Base-by-base conservation (phyloP, 2,888 invertebrate species). In the Dorcus parallelipipedus region DNA sequence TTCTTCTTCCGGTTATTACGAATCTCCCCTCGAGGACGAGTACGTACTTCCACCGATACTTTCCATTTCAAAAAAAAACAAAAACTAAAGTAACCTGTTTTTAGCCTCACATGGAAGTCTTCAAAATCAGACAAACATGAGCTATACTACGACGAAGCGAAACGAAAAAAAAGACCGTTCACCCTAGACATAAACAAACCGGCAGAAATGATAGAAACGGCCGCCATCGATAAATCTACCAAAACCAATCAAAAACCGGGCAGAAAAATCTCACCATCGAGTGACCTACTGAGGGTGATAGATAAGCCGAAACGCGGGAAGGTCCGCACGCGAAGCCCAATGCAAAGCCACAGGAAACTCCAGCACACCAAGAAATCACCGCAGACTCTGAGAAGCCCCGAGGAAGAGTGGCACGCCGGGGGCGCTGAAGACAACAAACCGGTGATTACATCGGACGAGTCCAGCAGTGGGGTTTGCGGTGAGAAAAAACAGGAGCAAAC, bases 1-100 rank as follows among this genome's bases (percentile, higher is more conserved):
- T 75, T 88, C 88, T 38, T 88, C 88, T 4, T 88, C 89, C 3
- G 89, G 89, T 1, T 88, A 89, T 75, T 88, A 88, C 72, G 89
- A 89, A 75, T 88, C 88, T 73, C 87, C 88, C 9, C 83, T 84
- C 43, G 89, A 89, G 60, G 88, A 89, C 68, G 85, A 84, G 66
- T 85, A 75, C 66, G 76, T 83, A 67, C 80, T 8, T 43, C 4
- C 80, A 1, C 38, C 10, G 10, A 4, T 9, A 6, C 5, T 9
- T 42, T 42, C 9, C 42, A 9, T 42, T 14, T 20, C 14, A 3
- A 56, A 54, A 49, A 26, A n/a, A 9, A 7, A 48, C 7, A 14
- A 4, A 3, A 56, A 54, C n/a, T n/a, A 49, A 26, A n/a, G 1
- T 1, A 48, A 8, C 9, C 38, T 14, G 33, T 43, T 62, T 60